phyloP scores from a whole-genome alignment of 2,113 vertebrate species.

The Bubo blakistoni region DNA sequence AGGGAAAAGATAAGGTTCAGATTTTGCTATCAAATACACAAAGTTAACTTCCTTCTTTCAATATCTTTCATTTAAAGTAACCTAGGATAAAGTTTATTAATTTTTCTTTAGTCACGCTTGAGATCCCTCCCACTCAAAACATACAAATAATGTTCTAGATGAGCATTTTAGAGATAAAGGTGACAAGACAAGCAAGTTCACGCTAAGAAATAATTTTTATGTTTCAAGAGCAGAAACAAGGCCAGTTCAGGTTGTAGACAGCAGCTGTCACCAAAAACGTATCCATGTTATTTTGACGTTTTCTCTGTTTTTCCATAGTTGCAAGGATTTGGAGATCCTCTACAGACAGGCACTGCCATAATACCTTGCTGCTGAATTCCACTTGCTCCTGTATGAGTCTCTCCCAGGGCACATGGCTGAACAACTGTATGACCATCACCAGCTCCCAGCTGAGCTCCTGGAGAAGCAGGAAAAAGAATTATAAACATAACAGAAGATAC shows the following conservation, averaged over 20 bases:
- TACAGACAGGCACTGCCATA: conserved; percentile 13
- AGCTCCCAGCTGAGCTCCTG: conserved; percentile 55
- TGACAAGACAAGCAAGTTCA: neutral
- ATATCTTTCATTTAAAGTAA: neutral
- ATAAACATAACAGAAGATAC: neutral
- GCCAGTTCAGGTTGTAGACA: neutral
- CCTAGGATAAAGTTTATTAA: neutral
- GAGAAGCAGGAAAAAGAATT: neutral
- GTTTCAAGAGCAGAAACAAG: conserved; percentile 7
- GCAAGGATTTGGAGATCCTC: conserved; percentile 13
- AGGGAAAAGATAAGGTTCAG: neutral
- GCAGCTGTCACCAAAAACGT: neutral
- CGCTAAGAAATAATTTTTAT: neutral
- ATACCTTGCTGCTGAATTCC: conserved; percentile 63
- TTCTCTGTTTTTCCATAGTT: conserved; percentile 1
- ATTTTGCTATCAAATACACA: neutral
- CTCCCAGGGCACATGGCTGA: conserved; percentile 53
- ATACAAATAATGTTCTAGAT: neutral
- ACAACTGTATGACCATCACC: conserved; percentile 49
- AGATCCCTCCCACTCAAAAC: neutral
- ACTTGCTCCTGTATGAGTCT: conserved; percentile 45
- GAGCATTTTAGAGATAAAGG: neutral
- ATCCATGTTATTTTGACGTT: neutral
- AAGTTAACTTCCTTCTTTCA: neutral
- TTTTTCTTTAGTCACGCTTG: neutral